Base-by-base conservation (phyloP, 2,888 invertebrate species). In the Chrysotoxum bicinctum region DNA sequence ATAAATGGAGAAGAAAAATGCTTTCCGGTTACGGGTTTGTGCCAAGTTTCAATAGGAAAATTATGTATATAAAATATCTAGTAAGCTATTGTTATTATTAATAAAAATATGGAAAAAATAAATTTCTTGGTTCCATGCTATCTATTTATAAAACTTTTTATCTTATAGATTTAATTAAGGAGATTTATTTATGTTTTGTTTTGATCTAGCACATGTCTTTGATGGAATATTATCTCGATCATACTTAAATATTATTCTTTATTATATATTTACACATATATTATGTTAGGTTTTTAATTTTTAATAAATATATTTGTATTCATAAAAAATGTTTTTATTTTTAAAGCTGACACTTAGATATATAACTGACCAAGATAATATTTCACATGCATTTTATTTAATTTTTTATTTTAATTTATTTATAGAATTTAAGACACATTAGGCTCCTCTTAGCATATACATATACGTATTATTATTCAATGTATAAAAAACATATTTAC, bases 381-480 rank as follows among this genome's bases (percentile, higher is more conserved):
- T 81, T 87, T 77, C 87, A 87, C 84, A 79, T 75, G 77, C 30
- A 86, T 75, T 87, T 77, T 68, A 23, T 40, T 66, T 76, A 66
- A 68, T 79, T 72, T 87, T 89, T 68, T 88, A 89, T 89, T 72
- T 79, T 68, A 73, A 78, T 82, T 74, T 85, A 82, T 85, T 90
- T 90, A 89, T 89, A 91, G 91, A 90, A 89, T 91, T 91, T 91
- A 91, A 91, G 91, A 91, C 91, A 91, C 91, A 91, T 91, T 89
- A 91, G 91, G 91, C 91, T 91, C 90, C 89, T 89, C 89, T 90
- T 91, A 90, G 89, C 89, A 75, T 87, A 88, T 87, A 75, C 86
- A 88, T 87, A 87, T 88, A 87, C 87, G 81, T 87, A 82, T 80
- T 58, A 80, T 83, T 87, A 87, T 81, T 86, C 45, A 70, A 69